Percentiles rank a stretch among this genome's conserved stretches.
Evolutionary conservation across 2,888 invertebrate genomes (phyloP).

Genomic region (Embidobia sp.): DNA sequence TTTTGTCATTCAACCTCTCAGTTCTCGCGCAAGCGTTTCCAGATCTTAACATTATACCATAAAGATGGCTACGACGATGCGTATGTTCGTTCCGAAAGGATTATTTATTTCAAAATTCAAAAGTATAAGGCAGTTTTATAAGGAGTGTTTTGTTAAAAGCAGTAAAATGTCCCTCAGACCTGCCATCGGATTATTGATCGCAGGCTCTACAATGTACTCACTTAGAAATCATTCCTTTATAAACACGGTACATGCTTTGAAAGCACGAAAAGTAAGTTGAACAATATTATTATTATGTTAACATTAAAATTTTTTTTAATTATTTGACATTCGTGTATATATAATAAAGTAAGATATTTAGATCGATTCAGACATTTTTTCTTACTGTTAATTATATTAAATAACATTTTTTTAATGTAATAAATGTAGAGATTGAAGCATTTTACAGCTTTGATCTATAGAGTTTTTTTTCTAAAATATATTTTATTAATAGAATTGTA

Average conservation of each 20-base stretch:
- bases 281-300: conserved; percentile 1
- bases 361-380: no score
- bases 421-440: no score
- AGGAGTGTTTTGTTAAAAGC: conserved; percentile 2
- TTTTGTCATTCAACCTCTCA: conserved; percentile 33
- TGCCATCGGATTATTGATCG: conserved; percentile 53
- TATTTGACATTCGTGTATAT: no score
- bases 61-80: conserved; percentile 53
- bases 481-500: no score
- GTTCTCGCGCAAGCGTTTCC: conserved; percentile 54
- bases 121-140: conserved; percentile 1
- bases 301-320: background rate
- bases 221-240: conserved; percentile 23
- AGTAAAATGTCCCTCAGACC: conserved; percentile 1
- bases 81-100: conserved; percentile 28
- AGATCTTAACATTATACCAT: conserved; percentile 13
- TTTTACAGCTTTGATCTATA: no score
- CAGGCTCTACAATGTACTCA: conserved; percentile 41
- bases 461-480: no score
- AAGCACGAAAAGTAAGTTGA: conserved; percentile 41
- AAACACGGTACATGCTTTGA: conserved; percentile 27
- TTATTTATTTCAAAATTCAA: conserved; percentile 21
- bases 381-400: no score
- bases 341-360: no score
- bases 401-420: no score